phyloP scores from a whole-genome alignment of 1,140 invertebrate species.

The Sinella curviseta region DNA sequence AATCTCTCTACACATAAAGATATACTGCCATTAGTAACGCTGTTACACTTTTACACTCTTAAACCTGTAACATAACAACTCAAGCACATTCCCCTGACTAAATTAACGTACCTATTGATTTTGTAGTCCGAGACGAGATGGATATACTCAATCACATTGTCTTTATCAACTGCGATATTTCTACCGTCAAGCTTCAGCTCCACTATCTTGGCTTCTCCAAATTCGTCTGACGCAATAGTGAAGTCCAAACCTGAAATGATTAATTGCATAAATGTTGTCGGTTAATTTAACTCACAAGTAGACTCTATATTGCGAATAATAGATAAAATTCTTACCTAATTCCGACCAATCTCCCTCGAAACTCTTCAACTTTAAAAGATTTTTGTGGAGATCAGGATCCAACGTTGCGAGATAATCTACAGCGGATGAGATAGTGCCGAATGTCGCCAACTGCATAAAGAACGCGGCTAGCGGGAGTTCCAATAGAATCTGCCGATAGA shows the following conservation, averaged over 20 bases:
- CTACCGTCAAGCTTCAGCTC: conserved; percentile 87
- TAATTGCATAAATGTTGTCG: too few species aligned
- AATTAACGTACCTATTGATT: conserved; percentile 81
- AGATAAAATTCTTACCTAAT: conserved; percentile 63
- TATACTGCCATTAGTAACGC: background rate
- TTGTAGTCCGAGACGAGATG: conserved; percentile 95
- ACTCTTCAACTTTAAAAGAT: conserved; percentile 82
- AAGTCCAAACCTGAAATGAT: conserved; percentile 74
- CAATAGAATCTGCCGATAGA: conserved; percentile 92
- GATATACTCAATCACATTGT: conserved; percentile 94
- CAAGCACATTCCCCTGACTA: too few species aligned
- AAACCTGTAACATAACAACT: conserved; percentile 1
- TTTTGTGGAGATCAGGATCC: conserved; percentile 88
- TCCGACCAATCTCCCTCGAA: conserved; percentile 74
- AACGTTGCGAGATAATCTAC: conserved; percentile 89
- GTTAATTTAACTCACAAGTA: too few species aligned
- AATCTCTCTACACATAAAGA: conserved; percentile 58
- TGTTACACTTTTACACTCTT: background rate
- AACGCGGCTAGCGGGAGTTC: conserved; percentile 92
- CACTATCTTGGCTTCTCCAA: conserved; percentile 84
- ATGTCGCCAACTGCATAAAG: conserved; percentile 65
- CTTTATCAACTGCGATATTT: conserved; percentile 84
- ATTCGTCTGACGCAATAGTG: conserved; percentile 82
- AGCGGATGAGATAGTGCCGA: conserved; percentile 79
- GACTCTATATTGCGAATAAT: too few species aligned